Percentiles rank a stretch among this genome's conserved stretches.
Evolutionary conservation across 2,888 invertebrate species (phyloP).

Genomic region (Tenthredo notha): DNA sequence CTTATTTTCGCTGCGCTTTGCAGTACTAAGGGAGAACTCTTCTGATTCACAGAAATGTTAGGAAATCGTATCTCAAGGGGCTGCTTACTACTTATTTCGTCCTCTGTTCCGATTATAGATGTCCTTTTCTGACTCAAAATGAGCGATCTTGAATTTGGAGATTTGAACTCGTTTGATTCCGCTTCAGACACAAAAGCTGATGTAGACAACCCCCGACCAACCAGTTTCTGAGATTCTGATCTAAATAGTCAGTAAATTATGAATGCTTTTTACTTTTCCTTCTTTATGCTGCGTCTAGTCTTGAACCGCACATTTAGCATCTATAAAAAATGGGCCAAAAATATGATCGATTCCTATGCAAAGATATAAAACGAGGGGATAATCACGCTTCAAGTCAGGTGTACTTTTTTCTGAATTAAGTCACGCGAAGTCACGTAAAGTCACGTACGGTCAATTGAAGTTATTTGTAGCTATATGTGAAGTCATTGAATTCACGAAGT

Average conservation of each 20-base stretch:
- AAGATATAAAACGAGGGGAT: too few species aligned
- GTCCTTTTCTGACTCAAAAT: neutral
- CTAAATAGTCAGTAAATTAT: conserved; percentile 5
- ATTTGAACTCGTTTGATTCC: neutral
- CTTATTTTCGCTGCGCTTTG: neutral
- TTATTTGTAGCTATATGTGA: too few species aligned
- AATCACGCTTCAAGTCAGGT: too few species aligned
- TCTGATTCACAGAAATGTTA: conserved; percentile 9
- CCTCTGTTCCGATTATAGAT: neutral
- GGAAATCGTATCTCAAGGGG: neutral
- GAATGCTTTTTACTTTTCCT: neutral
- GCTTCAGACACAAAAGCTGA: conserved; percentile 13
- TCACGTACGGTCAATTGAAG: too few species aligned
- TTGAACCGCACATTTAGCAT: neutral
- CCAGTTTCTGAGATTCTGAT: conserved; percentile 14
- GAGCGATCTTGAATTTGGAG: neutral
- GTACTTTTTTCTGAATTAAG: too few species aligned
- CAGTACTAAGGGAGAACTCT: neutral
- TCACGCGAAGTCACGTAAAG: too few species aligned
- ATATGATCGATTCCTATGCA: too few species aligned
- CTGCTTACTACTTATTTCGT: neutral
- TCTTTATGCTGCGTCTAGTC: neutral
- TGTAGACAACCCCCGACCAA: neutral
- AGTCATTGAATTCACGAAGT: too few species aligned
- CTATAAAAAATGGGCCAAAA: too few species aligned